Percentiles rank a stretch among this genome's conserved stretches.
These are phyloP conservation scores for Rhinophrynus dorsalis DNA, from an alignment of 2,797 vertebrate genomes.

Conservation along the genomic window DNA sequence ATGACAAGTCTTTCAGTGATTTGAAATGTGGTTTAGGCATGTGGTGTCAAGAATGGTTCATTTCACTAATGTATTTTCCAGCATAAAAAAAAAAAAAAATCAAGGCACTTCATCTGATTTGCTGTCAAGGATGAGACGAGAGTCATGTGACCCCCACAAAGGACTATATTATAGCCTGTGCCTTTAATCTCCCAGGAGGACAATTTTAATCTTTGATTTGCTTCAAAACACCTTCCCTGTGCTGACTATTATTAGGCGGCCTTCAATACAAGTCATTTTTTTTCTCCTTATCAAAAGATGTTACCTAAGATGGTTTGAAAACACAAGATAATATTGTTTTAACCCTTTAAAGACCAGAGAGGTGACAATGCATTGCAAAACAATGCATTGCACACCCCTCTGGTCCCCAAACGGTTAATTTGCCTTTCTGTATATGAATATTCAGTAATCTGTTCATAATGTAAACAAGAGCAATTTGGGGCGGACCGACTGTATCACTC, in stretches of 20 bases:
- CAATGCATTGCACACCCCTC: no score
- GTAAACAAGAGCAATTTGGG: no score
- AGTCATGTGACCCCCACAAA: background rate
- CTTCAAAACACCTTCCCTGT: background rate
- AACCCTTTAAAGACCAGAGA: no score
- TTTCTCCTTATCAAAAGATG: background rate
- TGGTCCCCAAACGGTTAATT: no score
- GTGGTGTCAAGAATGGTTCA: background rate
- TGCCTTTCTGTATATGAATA: no score
- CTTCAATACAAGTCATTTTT: background rate
- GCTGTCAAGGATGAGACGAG: background rate
- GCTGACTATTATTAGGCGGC: background rate
- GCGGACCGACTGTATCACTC: no score
- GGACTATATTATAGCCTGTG: background rate
- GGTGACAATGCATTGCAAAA: no score
- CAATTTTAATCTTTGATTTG: background rate
- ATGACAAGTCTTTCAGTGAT: background rate
- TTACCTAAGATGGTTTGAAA: no score
- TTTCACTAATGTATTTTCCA: constrained; percentile 2
- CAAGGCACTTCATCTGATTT: background rate
- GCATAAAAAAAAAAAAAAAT: background rate
- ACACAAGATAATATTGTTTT: no score
- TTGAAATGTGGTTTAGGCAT: background rate
- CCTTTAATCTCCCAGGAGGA: background rate
- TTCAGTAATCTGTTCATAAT: no score